Evolutionary conservation across 2,113 vertebrate genomes (phyloP).

Genomic region (Rhagologus leucostigma): DNA sequence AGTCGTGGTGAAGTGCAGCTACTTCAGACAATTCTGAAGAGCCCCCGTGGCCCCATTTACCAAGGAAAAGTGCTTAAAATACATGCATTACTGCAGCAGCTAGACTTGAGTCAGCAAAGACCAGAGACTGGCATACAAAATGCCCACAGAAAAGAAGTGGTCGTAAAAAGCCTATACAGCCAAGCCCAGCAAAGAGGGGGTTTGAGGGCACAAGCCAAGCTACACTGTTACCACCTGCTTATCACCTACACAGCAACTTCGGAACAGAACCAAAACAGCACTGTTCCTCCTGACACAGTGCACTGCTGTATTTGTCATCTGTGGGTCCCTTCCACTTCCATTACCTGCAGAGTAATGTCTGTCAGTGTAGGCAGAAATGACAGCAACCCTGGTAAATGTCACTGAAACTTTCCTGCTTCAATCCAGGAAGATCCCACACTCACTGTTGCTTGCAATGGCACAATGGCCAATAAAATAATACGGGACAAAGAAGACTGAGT

Average conservation of each 20-base stretch:
- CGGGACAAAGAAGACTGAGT: background rate
- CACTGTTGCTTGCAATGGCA: background rate
- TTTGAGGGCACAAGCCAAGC: background rate
- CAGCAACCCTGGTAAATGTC: background rate
- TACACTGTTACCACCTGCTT: background rate
- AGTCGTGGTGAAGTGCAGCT: background rate
- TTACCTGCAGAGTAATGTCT: background rate
- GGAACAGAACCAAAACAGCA: background rate
- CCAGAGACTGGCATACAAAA: background rate
- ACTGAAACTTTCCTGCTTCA: background rate
- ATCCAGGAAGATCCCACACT: background rate
- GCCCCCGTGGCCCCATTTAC: background rate
- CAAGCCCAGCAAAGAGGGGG: background rate
- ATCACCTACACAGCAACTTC: background rate
- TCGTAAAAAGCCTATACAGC: fast-evolving
- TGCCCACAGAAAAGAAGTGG: background rate
- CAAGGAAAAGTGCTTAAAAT: background rate
- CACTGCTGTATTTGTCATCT: background rate
- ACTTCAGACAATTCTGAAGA: background rate
- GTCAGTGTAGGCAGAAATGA: background rate
- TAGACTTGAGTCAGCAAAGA: background rate
- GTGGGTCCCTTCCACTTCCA: background rate
- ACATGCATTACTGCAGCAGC: background rate
- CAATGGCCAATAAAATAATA: background rate
- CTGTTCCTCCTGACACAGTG: background rate